Evolutionary conservation across 1,140 invertebrate genomes (phyloP), one percentile per base, ranked within the genome.

Genomic region (Liolophura sinensis): DNA sequence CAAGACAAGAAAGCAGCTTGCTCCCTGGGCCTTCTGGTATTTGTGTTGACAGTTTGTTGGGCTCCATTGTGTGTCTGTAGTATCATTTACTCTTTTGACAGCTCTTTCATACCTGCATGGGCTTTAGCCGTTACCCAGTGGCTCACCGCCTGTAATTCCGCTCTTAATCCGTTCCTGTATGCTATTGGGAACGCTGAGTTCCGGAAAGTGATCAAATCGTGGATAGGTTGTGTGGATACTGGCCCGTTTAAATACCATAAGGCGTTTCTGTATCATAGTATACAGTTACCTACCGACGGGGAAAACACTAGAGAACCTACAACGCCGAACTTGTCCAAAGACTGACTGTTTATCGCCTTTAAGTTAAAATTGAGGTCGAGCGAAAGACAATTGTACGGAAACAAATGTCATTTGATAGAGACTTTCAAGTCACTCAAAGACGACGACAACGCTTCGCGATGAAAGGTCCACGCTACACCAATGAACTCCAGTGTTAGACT

Each of bases 151-250:
- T 55, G 66, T 46, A 79, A 77, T 62, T 73, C 79, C 0, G 71
- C 73, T 1, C 67, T 81, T 6, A 81, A 81, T 51, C 79, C 79
- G 0, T 75, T 81, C 54, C 64, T 81, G n/a, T 81, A 81, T 64
- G 76, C 76, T 31, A 60, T 81, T 15, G 72, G 78, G n/a, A 81
- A 78, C 64, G 65, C 62, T 5, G 77, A 78, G 66, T 77, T 79
- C 55, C 67, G 75, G 20, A 71, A 74, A 58, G 69, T 75, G n/a
- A 60, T 76, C 5, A 67, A 64, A 56, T 52, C 60, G 12, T 79
- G 74, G 73, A 61, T 73, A 14, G 52, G 52, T n/a, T 73, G 69
- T 61, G 46, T 54, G 7, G 55, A 64, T 5, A 49, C 66, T 0
- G 56, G 31, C 9, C 31, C 31, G 9, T 40, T 40, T 9, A 40